Conservation (phyloP, 2,797 vertebrate species). For the Cryptoprocta ferox region DNA sequence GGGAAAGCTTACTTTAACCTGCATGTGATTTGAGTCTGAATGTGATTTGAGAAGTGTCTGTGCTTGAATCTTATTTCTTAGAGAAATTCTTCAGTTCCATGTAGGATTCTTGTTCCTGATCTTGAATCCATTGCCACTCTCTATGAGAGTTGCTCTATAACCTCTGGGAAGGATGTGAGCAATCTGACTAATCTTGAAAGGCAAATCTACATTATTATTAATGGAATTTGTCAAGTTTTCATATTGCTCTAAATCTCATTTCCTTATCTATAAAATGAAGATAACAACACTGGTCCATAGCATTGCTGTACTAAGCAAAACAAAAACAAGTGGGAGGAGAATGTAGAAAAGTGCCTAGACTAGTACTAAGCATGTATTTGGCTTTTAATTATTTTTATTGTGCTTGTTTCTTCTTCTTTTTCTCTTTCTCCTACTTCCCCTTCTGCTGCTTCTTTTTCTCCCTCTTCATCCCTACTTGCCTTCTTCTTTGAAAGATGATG, state of each 20-base stretch:
- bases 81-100: not conserved
- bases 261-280: not conserved
- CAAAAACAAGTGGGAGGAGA: not conserved
- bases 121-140: not conserved
- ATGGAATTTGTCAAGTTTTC: not conserved
- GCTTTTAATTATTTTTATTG: not conserved
- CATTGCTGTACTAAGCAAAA: not conserved
- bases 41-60: not conserved
- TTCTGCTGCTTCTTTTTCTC: not conserved
- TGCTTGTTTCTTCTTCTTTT: not conserved
- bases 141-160: not conserved
- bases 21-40: not conserved
- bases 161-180: not conserved
- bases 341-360: not conserved
- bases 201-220: not conserved
- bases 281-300: not conserved
- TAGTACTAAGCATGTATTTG: rapidly evolving
- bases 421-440: not conserved
- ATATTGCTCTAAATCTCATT: not conserved
- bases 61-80: not conserved
- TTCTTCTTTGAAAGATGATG: not conserved
- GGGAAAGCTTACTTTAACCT: not conserved
- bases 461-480: not conserved
- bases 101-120: not conserved
- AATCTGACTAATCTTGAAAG: not conserved